Base-by-base conservation (phyloP, 2,888 invertebrate genomes). In the Habrosyne pyritoides region DNA sequence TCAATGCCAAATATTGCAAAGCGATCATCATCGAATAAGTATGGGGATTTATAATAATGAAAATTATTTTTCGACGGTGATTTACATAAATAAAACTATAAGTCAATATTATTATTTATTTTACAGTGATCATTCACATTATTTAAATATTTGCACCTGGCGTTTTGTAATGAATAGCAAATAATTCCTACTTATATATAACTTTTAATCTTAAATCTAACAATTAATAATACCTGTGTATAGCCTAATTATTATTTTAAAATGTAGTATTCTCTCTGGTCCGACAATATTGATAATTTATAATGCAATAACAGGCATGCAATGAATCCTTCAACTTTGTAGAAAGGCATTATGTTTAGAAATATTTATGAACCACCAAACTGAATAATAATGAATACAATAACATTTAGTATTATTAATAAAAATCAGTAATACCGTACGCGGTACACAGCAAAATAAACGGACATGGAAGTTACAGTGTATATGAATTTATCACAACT, bases 181-280 rank as follows among this genome's bases (percentile, higher is more conserved):
- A 53, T 55, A 58, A 56, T 54, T 51, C 54, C 18, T 52, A 56
- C 50, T 55, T 61, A 61, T 57, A 55, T 22, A 56, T 49, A 47
- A 36, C 53, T 53, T 57, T 59, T 36, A 56, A 60, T 49, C 53
- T 57, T 59, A 46, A 56, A 60, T 49, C 42, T 42, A 42, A 52
- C 57, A 68, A 52, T 57, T 63, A 62, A 60, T 67, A 64, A 67
- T 71, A 69, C 61, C 58, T 63, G 53, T 57, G 55, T 63, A 58
- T 55, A 59, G 10, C 21, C 21, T 22, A 47, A 21, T 47, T 8
- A 47, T 47, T 14, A n/a, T n/a, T 30, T 14, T 7, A 42, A 42
- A 42, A 12, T 18, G 18, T 42, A 42, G 18, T 42, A 18, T 42
- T 18, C 8, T 42, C 42, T 42, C 42, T 42, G 42, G 42, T 42